Base-by-base conservation (phyloP, 2,888 invertebrate genomes). In the Eupithecia dodoneata region DNA sequence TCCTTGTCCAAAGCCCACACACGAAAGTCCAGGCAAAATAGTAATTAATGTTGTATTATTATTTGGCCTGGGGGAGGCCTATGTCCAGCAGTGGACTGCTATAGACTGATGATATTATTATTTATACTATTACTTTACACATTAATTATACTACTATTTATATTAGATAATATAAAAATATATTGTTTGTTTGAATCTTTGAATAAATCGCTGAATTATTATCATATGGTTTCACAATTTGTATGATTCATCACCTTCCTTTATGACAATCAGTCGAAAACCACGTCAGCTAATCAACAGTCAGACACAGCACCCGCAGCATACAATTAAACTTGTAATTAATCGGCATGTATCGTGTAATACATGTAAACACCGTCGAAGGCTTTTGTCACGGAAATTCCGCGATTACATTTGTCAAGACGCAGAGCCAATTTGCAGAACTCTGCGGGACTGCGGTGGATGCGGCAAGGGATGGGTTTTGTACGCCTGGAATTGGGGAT, bases 381-480 rank as follows among this genome's bases (percentile, higher is more conserved):
- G 83, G 87, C 87, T 88, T 89, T 88, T 85, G 88, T 87, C 87
- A 85, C 87, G 90, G 88, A 89, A 91, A 91, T 88, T 87, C 86
- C 80, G 75, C 86, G 90, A 92, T 91, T 91, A 92, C 91, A 89
- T 88, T 87, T 90, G 91, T 91, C 89, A 90, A 83, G 87, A 80
- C 89, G 84, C 83, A 85, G 85, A 88, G 87, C 86, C 88, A 88
- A 90, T 90, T 90, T 89, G 87, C 81, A 81, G 83, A 78, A 78
- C 79, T 90, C 89, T 89, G 87, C 81, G 82, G 83, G 79, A 78
- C 80, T 81, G 47, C 71, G 67, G 70, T 59, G 75, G 76, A 9
- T 70, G 70, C 18, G 70, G 70, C 70, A 45, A 18, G 47, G 47
- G 47, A 18, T 18, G 12, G 30, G 69, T 10, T 30, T 70, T 3